Conservation (phyloP, 53 echinoderm and acorn worm genomes). For the Holothuria leucospilota region DNA sequence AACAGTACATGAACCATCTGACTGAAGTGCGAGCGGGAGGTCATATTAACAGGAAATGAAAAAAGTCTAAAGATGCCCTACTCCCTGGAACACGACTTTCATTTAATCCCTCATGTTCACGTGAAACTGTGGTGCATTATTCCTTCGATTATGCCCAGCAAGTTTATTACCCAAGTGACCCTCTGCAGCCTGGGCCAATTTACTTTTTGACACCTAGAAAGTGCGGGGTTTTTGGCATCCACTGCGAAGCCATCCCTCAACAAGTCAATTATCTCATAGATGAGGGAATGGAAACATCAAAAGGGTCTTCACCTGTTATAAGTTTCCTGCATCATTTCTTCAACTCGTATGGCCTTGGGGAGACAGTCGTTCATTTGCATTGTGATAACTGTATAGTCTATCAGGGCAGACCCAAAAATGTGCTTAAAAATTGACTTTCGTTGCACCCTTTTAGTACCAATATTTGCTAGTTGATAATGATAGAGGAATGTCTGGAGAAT, state of each 20-base stretch:
- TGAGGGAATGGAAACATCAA: conserved; percentile 15
- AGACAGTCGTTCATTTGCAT: conserved; percentile 40
- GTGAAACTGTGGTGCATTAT: conserved; percentile 8
- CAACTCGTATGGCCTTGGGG: conserved; percentile 50
- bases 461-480: too few species aligned
- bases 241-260: conserved; percentile 11
- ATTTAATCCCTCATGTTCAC: not conserved
- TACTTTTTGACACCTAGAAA: conserved; percentile 40
- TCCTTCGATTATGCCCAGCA: conserved; percentile 40
- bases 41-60: not conserved
- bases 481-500: too few species aligned
- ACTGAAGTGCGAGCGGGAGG: not conserved
- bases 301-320: conserved; percentile 48
- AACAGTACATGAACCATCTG: conserved; percentile 15
- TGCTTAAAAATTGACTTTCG: too few species aligned
- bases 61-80: not conserved
- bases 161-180: conserved; percentile 23
- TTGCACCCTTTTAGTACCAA: too few species aligned
- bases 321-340: conserved; percentile 65
- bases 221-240: conserved; percentile 40
- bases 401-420: too few species aligned
- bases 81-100: not conserved
- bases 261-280: too few species aligned
- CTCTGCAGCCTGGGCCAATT: conserved; percentile 33
- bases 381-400: conserved; percentile 57